Conservation (phyloP, 2,797 vertebrate genomes). For the Selene dorsalis region DNA sequence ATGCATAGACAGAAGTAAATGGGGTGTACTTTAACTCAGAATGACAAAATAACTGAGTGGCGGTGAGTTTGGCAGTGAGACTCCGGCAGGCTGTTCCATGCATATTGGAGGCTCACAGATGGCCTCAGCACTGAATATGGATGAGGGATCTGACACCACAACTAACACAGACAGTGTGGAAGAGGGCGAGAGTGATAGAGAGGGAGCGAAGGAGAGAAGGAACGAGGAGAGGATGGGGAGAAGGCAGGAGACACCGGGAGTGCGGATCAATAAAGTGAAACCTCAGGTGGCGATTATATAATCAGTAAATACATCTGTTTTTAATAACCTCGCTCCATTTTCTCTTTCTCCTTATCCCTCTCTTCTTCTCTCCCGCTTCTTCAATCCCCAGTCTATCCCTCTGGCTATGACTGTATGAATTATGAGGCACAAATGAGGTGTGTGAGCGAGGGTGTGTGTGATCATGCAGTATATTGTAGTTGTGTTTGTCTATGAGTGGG, state of each 20-base stretch:
- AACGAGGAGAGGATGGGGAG: neutral
- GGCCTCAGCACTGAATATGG: conserved; percentile 77
- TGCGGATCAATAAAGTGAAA: conserved; percentile 63
- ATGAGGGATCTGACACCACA: conserved; percentile 79
- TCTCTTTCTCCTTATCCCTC: conserved; percentile 27
- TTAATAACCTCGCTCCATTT: conserved; percentile 62
- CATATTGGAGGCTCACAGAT: conserved; percentile 81
- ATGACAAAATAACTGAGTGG: conserved; percentile 66
- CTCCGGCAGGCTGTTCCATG: conserved; percentile 74
- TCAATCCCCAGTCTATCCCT: conserved; percentile 48
- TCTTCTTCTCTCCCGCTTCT: conserved; percentile 20
- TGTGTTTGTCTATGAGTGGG: conserved; percentile 68
- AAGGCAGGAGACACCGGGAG: neutral
- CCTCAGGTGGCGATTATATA: conserved; percentile 65
- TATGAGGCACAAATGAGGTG: conserved; percentile 64
- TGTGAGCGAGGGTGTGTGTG: conserved; percentile 19
- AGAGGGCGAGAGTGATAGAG: conserved; percentile 20
- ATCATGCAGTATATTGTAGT: conserved; percentile 45
- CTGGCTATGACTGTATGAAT: conserved; percentile 59
- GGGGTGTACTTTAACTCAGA: conserved; percentile 59
- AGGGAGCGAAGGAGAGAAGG: conserved; percentile 11
- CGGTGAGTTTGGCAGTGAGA: conserved; percentile 65
- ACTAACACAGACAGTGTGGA: conserved; percentile 63
- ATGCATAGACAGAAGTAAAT: conserved; percentile 60
- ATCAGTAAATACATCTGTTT: conserved; percentile 65